Conservation (phyloP, 2,888 invertebrate species). For the Apodemia duryi region DNA sequence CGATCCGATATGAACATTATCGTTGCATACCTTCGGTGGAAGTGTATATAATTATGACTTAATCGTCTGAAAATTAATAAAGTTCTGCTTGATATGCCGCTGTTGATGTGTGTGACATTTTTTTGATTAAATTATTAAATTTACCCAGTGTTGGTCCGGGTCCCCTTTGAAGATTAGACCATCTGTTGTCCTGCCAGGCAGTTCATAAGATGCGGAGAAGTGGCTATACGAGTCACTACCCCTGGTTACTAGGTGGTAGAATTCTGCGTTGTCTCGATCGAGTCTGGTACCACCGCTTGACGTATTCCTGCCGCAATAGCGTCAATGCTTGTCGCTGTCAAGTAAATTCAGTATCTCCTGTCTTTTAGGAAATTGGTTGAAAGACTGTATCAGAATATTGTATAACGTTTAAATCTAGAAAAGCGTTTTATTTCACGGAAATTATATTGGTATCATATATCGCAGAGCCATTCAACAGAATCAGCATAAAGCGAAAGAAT, state of each 20-base stretch:
- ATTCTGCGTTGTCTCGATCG: too few species aligned
- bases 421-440: not conserved
- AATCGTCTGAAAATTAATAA: not conserved
- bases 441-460: not conserved
- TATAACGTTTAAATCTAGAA: not conserved
- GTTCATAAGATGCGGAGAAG: too few species aligned
- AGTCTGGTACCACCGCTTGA: too few species aligned
- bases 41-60: constrained; percentile 8
- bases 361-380: too few species aligned
- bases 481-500: not conserved
- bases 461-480: not conserved
- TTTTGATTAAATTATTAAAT: not conserved
- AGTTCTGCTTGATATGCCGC: not conserved
- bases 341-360: too few species aligned
- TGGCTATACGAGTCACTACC: too few species aligned
- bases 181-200: too few species aligned
- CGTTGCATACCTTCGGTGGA: constrained; percentile 5
- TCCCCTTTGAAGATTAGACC: too few species aligned
- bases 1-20: not conserved
- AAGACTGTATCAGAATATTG: not conserved
- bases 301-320: too few species aligned
- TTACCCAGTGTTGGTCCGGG: too few species aligned
- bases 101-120: not conserved
- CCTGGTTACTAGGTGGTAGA: too few species aligned
- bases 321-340: too few species aligned